Conservation (phyloP, 2,888 invertebrate genomes). For the Buathra laborator region DNA sequence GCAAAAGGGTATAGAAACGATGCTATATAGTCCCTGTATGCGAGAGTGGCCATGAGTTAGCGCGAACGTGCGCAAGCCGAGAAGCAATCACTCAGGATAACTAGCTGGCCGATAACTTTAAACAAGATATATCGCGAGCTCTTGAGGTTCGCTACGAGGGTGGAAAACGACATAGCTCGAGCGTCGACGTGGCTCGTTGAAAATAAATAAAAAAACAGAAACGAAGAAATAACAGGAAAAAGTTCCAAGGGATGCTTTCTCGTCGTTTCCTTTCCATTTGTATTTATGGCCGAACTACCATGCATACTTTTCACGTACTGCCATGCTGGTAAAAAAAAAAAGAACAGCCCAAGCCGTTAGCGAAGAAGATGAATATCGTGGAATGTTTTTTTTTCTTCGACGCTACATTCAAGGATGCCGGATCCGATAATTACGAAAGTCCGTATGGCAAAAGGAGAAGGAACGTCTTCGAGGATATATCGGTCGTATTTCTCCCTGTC, state of each 20-base stretch:
- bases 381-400: conserved; percentile 6
- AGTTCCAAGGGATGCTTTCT: conserved; percentile 64
- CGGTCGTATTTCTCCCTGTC: not conserved
- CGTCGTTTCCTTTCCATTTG: conserved; percentile 79
- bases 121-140: conserved; percentile 76
- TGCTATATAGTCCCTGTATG: conserved; percentile 8
- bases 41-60: conserved; percentile 58
- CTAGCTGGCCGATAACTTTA: conserved; percentile 79
- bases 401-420: not conserved
- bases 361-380: conserved; percentile 17
- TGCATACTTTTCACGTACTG: conserved; percentile 30
- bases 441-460: conserved; percentile 4
- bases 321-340: conserved; percentile 1
- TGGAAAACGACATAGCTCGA: conserved; percentile 55
- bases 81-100: conserved; percentile 78
- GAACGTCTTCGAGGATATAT: not conserved
- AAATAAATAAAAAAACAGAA: conserved; percentile 48
- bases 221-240: conserved; percentile 67
- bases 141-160: conserved; percentile 56
- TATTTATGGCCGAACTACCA: conserved; percentile 76
- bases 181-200: conserved; percentile 32
- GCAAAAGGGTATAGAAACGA: not conserved
- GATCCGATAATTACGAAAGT: conserved; percentile 25
- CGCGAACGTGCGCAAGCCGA: conserved; percentile 65
- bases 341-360: not conserved